Evolutionary conservation across 92 coral and sea anemone genomes (phyloP), one percentile per base, ranked within the genome.

Genomic region (Epizoanthus scotinus): DNA sequence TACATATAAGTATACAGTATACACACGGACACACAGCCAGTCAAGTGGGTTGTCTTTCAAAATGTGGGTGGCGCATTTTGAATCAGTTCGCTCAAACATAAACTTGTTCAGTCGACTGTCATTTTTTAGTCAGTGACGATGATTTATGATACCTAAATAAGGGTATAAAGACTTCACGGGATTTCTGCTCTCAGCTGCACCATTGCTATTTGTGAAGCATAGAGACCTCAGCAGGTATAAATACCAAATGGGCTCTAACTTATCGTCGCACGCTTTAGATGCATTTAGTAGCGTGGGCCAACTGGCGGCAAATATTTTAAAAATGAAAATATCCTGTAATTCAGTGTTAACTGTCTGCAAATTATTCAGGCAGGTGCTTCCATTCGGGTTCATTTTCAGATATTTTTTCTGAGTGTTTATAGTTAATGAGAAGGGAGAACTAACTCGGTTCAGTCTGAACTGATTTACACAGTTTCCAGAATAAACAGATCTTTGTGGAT

Each of bases 301-400:
- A 75, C 61, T 19, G 12, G 49, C 8, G 44, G 28, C 25, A 21
- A 19, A 57, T 75, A 59, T 34, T 24, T 75, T n/a, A n/a, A n/a
- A 25, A 75, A 36, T 36, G 13, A 54, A 75, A 59, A 59, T 75
- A 75, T 75, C 67, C 56, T 68, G 57, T 60, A 12, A 75, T 75
- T 75, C 55, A 75, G 61, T 7, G 24, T 49, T 75, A 36, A 59
- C 27, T 34, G 40, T 38, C 44, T 21, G 55, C 24, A 75, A 75
- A 58, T 60, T 31, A 63, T 19, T 60, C 27, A 59, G 59, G 21
- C 56, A 75, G 67, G 81, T 75, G 81, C 31, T 28, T 0, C 61
- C 18, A 53, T 47, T 24, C 2, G n/a, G 19, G 31, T 2, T 44
- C 19, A 20, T 56, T 27, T 55, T 29, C 58, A 17, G 47, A 75